phyloP scores from a whole-genome alignment of 64 coral and sea anemone genomes.

The Exaiptasia diaphana region DNA sequence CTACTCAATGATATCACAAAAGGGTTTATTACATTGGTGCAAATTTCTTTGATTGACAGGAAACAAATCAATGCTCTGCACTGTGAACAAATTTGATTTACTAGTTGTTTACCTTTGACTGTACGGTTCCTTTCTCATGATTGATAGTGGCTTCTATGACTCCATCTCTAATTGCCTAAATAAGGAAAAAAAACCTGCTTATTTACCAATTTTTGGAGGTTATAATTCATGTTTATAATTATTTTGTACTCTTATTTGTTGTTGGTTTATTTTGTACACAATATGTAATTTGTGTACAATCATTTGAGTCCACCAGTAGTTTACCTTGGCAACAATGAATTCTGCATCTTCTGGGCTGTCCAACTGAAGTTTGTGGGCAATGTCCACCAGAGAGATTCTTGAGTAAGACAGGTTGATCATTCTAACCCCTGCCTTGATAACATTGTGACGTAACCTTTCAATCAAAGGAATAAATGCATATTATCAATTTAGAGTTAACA shows the following conservation, averaged over 20 bases:
- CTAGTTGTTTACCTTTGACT: conserved; percentile 99
- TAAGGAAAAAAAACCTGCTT: background rate
- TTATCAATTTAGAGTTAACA: too few relatives aligned
- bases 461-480: background rate
- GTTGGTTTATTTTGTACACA: too few relatives aligned
- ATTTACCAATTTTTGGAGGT: too few relatives aligned
- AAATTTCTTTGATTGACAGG: background rate
- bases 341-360: conserved; percentile 98
- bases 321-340: conserved; percentile 99
- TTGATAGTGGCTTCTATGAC: conserved; percentile 97
- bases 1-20: too few relatives aligned
- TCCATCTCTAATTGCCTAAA: conserved; percentile 92
- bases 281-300: too few relatives aligned
- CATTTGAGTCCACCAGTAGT: background rate
- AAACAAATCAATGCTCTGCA: too few relatives aligned
- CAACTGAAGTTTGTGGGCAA: conserved; percentile 91
- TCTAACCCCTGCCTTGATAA: conserved; percentile 93
- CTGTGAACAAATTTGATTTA: too few relatives aligned
- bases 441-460: conserved; percentile 84
- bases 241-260: too few relatives aligned
- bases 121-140: conserved; percentile 90
- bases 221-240: too few relatives aligned
- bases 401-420: conserved; percentile 98
- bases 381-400: conserved; percentile 80
- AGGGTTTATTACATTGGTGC: too few relatives aligned